These are phyloP conservation scores for Anthopleura sola DNA, from an alignment of 64 coral and sea anemone genomes.

Conservation along the genomic window DNA sequence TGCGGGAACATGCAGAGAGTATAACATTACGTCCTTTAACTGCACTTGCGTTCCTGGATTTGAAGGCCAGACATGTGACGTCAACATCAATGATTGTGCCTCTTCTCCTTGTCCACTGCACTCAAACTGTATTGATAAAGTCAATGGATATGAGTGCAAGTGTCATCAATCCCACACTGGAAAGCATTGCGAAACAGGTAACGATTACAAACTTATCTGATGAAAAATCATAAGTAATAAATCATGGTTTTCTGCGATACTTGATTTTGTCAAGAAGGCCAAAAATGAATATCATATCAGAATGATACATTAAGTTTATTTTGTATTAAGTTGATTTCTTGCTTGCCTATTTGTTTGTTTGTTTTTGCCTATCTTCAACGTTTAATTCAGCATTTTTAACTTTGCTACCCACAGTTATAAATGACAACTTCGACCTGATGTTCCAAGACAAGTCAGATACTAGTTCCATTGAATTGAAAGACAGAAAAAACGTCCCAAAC, in stretches of 20 bases:
- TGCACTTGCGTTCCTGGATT: conserved; percentile 49
- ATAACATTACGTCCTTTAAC: conserved; percentile 10
- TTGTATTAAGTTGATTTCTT: too few relatives aligned
- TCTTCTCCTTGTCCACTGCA: conserved; percentile 50
- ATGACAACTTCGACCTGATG: background rate
- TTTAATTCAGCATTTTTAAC: too few relatives aligned
- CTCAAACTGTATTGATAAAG: conserved; percentile 44
- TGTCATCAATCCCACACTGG: conserved; percentile 61
- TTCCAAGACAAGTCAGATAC: background rate
- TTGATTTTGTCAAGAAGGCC: too few relatives aligned
- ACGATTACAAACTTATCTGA: background rate
- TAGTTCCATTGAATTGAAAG: background rate
- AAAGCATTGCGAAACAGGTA: conserved; percentile 47
- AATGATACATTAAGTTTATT: too few relatives aligned
- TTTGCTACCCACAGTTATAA: background rate
- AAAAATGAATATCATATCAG: too few relatives aligned
- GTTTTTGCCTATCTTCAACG: too few relatives aligned
- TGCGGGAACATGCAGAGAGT: conserved; percentile 44
- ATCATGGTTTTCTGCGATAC: too few relatives aligned
- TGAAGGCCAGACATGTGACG: conserved; percentile 32
- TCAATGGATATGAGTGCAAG: conserved; percentile 46
- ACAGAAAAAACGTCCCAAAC: background rate
- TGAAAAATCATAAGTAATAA: too few relatives aligned
- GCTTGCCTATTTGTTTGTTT: too few relatives aligned
- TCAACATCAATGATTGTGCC: conserved; percentile 54